Conservation (phyloP, 2,113 vertebrate species). For the Rhombomys opimus region DNA sequence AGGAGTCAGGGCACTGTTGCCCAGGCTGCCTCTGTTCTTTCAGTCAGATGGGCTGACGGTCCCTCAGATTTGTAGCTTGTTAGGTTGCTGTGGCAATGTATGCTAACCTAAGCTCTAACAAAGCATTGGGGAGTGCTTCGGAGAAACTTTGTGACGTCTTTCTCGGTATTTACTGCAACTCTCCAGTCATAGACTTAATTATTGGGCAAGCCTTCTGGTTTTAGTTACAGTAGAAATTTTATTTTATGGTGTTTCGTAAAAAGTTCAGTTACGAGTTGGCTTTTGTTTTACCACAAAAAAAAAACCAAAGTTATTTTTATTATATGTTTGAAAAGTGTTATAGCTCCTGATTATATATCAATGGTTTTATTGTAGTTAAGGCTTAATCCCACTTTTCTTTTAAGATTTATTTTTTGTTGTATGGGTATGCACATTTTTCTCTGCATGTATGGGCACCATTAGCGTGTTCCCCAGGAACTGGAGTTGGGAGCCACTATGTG, state of each 20-base stretch:
- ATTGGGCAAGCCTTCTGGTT: not conserved
- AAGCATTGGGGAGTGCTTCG: not conserved
- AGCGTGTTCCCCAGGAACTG: not conserved
- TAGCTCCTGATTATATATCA: not conserved
- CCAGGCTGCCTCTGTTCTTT: constrained; percentile 8
- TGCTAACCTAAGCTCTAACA: not conserved
- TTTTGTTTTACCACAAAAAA: constrained; percentile 37
- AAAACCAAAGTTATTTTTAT: constrained; percentile 41
- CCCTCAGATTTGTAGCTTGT: not conserved
- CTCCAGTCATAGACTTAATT: not conserved
- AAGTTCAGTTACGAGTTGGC: not conserved
- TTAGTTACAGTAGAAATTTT: constrained; percentile 22
- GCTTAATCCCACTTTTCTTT: not conserved
- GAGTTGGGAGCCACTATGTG: not conserved
- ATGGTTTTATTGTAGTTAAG: constrained; percentile 24
- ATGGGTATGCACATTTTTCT: not conserved
- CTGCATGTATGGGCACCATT: not conserved
- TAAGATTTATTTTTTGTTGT: not conserved
- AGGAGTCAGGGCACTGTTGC: not conserved
- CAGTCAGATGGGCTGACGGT: not conserved
- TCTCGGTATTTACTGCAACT: not conserved
- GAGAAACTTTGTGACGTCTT: not conserved
- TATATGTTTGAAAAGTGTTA: not conserved
- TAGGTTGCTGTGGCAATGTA: not conserved
- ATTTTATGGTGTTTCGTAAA: constrained; percentile 43